Conservation (phyloP, 1,140 invertebrate genomes). For the Drosophila aff. region DNA sequence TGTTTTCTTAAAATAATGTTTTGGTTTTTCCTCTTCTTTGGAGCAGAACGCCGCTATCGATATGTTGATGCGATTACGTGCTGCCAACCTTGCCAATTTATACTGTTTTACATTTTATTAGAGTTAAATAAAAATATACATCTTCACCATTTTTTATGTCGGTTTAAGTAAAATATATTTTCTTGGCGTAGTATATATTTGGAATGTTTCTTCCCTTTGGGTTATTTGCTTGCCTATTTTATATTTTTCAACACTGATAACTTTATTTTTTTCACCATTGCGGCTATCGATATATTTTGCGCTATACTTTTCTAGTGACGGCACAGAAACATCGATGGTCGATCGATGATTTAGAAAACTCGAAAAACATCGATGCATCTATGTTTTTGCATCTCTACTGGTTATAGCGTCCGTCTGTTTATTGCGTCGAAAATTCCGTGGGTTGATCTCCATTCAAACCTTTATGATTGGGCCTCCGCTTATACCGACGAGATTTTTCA, state of each 20-base stretch:
- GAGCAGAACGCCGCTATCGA: slow-evolving; percentile 35
- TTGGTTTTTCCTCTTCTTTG: slow-evolving; percentile 25
- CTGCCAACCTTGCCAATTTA: background rate
- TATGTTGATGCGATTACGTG: background rate
- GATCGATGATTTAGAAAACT: no score
- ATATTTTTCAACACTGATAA: background rate
- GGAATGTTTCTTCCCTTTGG: no score
- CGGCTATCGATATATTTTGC: slow-evolving; percentile 19
- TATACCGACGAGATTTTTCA: no score
- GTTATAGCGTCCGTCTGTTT: no score
- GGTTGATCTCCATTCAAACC: no score
- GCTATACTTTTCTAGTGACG: no score
- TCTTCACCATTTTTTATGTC: background rate
- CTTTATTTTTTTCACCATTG: background rate
- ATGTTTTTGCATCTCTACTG: no score
- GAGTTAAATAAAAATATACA: background rate
- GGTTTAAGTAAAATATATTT: background rate
- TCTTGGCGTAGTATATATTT: background rate
- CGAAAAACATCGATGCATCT: background rate
- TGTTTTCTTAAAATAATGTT: slow-evolving; percentile 17
- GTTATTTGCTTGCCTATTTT: background rate
- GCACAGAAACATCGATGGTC: no score
- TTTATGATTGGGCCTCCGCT: no score
- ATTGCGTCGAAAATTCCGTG: no score
- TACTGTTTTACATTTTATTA: background rate